phyloP scores from a whole-genome alignment of 2,888 invertebrate genomes.

The Amphimallon solstitiale region DNA sequence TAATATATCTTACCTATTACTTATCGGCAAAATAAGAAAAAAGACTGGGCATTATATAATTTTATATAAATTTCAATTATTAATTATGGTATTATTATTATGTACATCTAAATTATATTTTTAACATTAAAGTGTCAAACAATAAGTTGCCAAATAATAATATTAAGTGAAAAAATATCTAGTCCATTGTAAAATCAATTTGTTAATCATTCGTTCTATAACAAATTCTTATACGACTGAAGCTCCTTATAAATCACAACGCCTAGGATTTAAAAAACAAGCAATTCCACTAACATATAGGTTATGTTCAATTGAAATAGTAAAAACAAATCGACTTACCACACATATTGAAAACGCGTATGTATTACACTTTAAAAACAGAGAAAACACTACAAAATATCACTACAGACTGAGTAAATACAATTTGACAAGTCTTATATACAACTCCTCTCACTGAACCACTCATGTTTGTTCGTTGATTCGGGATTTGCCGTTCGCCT shows the following conservation, averaged over 20 bases:
- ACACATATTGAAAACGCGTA: conserved; percentile 44
- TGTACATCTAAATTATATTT: background rate
- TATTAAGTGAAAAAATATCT: no score
- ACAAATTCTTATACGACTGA: no score
- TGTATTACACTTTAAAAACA: conserved; percentile 32
- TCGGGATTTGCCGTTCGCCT: conserved; percentile 6
- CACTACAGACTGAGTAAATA: conserved; percentile 41
- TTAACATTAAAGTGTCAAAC: no score
- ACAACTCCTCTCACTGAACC: conserved; percentile 26
- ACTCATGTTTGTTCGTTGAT: conserved; percentile 10
- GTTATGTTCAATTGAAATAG: conserved; percentile 22
- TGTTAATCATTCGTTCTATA: no score
- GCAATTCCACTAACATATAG: background rate
- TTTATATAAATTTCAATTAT: background rate
- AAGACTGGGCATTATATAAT: background rate
- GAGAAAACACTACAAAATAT: conserved; percentile 32
- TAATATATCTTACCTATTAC: conserved; percentile 1
- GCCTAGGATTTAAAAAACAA: background rate
- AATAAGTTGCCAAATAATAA: no score
- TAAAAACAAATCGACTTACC: conserved; percentile 37
- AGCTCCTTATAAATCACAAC: background rate
- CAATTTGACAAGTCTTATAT: conserved; percentile 43
- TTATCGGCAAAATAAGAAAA: background rate
- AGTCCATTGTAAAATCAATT: no score
- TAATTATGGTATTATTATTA: no score